phyloP scores from a whole-genome alignment of 2,888 invertebrate genomes.

The Lasioglossum calceatum region DNA sequence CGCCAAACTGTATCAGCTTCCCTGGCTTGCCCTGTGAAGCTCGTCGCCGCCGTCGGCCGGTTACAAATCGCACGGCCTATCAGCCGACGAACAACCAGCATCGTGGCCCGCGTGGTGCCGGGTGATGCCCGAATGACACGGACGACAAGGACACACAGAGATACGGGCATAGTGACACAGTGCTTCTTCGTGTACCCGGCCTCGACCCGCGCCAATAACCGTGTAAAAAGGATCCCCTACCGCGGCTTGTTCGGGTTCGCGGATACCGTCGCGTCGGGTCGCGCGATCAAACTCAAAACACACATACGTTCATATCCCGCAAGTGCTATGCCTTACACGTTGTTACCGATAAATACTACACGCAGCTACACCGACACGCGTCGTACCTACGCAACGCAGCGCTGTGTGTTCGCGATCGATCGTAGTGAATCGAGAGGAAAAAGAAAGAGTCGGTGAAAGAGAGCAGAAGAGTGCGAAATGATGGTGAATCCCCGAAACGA shows the following conservation, averaged over 20 bases:
- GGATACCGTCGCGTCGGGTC: conserved; percentile 5
- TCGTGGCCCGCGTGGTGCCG: conserved; percentile 24
- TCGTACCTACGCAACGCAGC: conserved; percentile 22
- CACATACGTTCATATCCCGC: conserved; percentile 68
- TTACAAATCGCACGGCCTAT: conserved; percentile 39
- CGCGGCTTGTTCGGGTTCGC: neutral
- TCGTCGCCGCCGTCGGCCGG: conserved; percentile 38
- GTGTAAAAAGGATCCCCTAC: neutral
- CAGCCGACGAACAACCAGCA: conserved; percentile 10
- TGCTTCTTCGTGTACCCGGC: conserved; percentile 15
- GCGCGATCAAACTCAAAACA: conserved; percentile 33
- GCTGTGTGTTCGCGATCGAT: conserved; percentile 47
- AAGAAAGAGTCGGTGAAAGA: neutral
- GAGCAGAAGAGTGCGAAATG: conserved; percentile 16
- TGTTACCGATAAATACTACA: conserved; percentile 34
- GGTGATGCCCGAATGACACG: conserved; percentile 11
- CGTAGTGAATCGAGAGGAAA: conserved; percentile 19
- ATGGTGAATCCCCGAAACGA: conserved; percentile 21
- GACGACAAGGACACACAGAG: conserved; percentile 23
- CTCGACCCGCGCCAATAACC: neutral
- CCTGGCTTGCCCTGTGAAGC: conserved; percentile 59
- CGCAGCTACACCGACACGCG: conserved; percentile 49
- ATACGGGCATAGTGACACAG: conserved; percentile 15
- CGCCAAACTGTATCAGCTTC: conserved; percentile 39
- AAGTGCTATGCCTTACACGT: conserved; percentile 70